A percentile compares a stretch with the other conserved stretches of the same genome.
These are phyloP conservation scores for Drosophila ercepeae DNA, from an alignment of 1,140 invertebrate species.

Conservation along the genomic window DNA sequence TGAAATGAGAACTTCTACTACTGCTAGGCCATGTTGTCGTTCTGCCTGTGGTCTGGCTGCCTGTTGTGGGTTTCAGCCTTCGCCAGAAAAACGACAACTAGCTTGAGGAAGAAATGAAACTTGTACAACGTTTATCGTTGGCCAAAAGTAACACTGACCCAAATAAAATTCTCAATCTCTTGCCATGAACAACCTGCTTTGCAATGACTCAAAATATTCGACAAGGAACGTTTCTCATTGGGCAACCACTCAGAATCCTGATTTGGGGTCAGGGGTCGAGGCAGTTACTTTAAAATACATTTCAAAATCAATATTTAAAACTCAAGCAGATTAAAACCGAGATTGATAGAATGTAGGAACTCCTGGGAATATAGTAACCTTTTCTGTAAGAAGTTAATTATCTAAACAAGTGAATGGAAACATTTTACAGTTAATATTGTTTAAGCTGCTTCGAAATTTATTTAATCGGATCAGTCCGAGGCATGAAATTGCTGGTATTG, in stretches of 20 bases:
- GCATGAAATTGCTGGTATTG: too few species aligned
- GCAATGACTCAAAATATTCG: too few species aligned
- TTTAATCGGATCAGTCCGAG: too few species aligned
- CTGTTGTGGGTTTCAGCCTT: neutral
- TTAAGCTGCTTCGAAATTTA: too few species aligned
- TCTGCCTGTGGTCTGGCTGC: conserved; percentile 1
- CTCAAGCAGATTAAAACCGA: neutral
- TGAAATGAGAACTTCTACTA: conserved; percentile 36
- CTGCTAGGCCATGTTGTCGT: conserved; percentile 8
- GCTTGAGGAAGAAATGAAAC: conserved; percentile 11
- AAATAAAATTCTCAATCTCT: conserved; percentile 15
- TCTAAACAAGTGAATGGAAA: too few species aligned
- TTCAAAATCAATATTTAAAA: neutral
- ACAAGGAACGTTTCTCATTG: too few species aligned
- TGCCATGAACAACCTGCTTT: neutral
- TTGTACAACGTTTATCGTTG: conserved; percentile 44
- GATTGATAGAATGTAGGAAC: too few species aligned
- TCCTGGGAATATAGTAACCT: too few species aligned
- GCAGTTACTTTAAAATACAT: neutral
- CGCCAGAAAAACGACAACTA: conserved; percentile 11
- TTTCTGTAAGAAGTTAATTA: too few species aligned
- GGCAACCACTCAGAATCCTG: too few species aligned
- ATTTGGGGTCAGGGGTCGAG: neutral
- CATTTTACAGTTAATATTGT: too few species aligned
- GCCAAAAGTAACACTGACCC: conserved; percentile 43